Conservation (phyloP, 2,888 invertebrate genomes). For the Limenitis arthemis region DNA sequence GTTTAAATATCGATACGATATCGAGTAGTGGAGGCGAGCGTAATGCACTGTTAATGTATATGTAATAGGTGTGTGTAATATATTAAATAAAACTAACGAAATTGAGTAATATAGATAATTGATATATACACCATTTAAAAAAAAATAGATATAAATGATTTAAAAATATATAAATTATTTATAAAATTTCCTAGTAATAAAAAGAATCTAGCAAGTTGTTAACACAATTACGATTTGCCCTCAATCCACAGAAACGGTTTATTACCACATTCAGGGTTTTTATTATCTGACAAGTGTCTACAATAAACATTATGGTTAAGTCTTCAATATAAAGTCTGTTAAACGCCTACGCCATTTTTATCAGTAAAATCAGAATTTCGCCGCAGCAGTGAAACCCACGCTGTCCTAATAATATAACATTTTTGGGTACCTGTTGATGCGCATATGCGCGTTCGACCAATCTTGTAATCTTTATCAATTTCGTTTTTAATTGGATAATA, state of each 20-base stretch:
- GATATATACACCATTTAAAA: no score
- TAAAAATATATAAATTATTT: neutral
- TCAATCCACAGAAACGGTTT: conserved; percentile 7
- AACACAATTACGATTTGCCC: conserved; percentile 3
- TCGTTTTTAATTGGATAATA: no score
- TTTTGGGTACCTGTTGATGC: no score
- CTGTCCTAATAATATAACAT: neutral
- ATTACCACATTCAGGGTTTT: conserved; percentile 6
- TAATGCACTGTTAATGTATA: no score
- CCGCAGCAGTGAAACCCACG: conserved; percentile 2
- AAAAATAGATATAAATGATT: no score
- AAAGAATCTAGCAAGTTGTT: neutral
- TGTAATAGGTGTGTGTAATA: no score
- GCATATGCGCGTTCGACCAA: no score
- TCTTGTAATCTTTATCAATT: no score
- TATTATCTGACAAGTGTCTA: conserved; percentile 13
- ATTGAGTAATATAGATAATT: no score
- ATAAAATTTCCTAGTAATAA: neutral
- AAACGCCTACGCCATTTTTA: conserved; percentile 15
- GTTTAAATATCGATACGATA: no score
- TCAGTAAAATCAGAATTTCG: conserved; percentile 16
- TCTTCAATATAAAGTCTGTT: conserved; percentile 2
- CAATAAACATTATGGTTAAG: conserved; percentile 1
- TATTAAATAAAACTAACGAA: no score
- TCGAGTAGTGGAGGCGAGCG: neutral